Evolutionary conservation across 2,797 vertebrate genomes (phyloP), one percentile per base, ranked within the genome.

Genomic region (Chromobotia macracanthus): DNA sequence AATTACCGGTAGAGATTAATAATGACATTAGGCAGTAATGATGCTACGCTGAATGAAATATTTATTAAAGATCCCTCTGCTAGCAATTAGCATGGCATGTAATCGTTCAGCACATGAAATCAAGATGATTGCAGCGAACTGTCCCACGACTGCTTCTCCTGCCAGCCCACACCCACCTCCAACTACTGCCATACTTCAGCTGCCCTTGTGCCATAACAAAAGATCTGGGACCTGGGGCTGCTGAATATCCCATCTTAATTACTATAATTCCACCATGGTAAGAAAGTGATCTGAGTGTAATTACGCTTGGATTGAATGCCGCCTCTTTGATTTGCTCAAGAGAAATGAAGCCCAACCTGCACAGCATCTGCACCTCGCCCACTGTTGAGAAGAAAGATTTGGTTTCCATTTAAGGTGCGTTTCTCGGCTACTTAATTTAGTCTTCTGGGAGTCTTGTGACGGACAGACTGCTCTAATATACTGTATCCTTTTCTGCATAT

Each of bases 61-160:
- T 95, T 94, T 94, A 94, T 94, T 94, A 94, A 95, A 94, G 90
- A 94, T 94, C 93, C 93, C 94, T 93, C 91, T 93, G 93, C 92
- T 94, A 92, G 92, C 92, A 94, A 94, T 95, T 94, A 94, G 91
- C 88, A 90, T 92, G 90, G 89, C 90, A 90, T 92, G 91, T 94
- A 91, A 93, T 93, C 88, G 90, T 92, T 93, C 92, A 91, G 89
- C 87, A 89, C 88, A 88, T 92, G 90, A 92, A 93, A 93, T 92
- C 89, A 92, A 92, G 90, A 91, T 91, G 91, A 93, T 93, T 91
- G 92, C 89, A 86, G 88, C 56, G 85, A 61, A 25, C 58, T 25
- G 85, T 90, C 84, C 89, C 89, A 81, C 50, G 31, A 75, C 82
- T 79, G 61, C 38, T 78, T 75, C 64, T 58, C 78, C 46, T 63